phyloP scores from a whole-genome alignment of 2,797 vertebrate genomes.

The Tachyglossus aculeatus region DNA sequence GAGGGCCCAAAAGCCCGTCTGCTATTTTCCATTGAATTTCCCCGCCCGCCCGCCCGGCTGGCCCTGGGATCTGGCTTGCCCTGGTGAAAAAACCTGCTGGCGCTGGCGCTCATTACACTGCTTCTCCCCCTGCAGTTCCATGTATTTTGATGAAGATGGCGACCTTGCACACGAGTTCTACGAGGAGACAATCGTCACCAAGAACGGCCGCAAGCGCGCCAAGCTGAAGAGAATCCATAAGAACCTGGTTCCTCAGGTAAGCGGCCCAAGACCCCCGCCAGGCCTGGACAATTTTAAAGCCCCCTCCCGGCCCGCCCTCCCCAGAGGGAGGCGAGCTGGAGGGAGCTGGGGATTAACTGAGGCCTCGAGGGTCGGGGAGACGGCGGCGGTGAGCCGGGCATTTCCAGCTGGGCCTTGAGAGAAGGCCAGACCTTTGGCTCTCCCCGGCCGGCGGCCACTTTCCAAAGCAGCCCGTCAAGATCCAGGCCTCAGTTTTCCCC shows the following conservation, averaged over 20 bases:
- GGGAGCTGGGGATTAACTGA: not conserved
- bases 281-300: too few species aligned
- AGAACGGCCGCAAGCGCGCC: conserved; percentile 93
- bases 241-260: conserved; percentile 97
- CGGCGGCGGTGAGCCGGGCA: too few species aligned
- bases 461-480: too few species aligned
- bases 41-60: not conserved
- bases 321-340: not conserved
- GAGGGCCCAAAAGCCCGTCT: too few species aligned
- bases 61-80: not conserved
- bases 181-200: conserved; percentile 94
- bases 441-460: too few species aligned
- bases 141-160: conserved; percentile 96
- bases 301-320: not conserved
- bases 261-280: not conserved
- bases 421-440: too few species aligned
- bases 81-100: not conserved
- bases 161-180: conserved; percentile 99
- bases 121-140: conserved; percentile 79
- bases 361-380: conserved; percentile 16
- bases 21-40: too few species aligned
- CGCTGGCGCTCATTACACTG: conserved; percentile 3
- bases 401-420: too few species aligned
- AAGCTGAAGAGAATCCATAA: conserved; percentile 97
- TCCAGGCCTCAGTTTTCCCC: too few species aligned